Base-by-base conservation (phyloP, 2,888 invertebrate species). In the Neria commutata region DNA sequence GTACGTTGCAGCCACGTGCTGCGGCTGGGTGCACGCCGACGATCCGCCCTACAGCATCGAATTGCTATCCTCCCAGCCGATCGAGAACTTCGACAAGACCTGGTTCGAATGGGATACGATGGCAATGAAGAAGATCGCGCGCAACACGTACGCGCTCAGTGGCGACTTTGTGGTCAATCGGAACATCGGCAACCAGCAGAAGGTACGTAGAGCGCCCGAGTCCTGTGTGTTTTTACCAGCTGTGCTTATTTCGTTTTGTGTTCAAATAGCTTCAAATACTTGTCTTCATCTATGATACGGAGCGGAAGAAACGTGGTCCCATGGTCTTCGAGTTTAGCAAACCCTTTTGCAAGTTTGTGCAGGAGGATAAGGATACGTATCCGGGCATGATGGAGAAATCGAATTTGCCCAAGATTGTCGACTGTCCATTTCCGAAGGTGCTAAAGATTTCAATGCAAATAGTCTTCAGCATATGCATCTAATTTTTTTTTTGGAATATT, bases 31-130 rank as follows among this genome's bases (percentile, higher is more conserved):
- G n/a, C n/a, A n/a, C n/a, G n/a, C n/a, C n/a, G n/a, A n/a, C n/a
- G n/a, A n/a, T n/a, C n/a, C n/a, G n/a, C n/a, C n/a, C n/a, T n/a
- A n/a, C n/a, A n/a, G n/a, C n/a, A n/a, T n/a, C n/a, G n/a, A n/a
- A n/a, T n/a, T n/a, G n/a, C n/a, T n/a, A n/a, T n/a, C n/a, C n/a
- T n/a, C n/a, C n/a, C n/a, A n/a, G n/a, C n/a, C n/a, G n/a, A n/a
- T n/a, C n/a, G n/a, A n/a, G n/a, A n/a, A n/a, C n/a, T n/a, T n/a
- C n/a, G n/a, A n/a, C n/a, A n/a, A n/a, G n/a, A n/a, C n/a, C 29
- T 11, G 11, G 72, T 45, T 77, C 10, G 71, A 71, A 37, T 77
- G 77, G 77, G 70, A 68, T 14, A 68, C 73, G 3, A 49, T 77
- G 62, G 66, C 72, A 5, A 67, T 76, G 65, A 74, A 73, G 61